phyloP scores from a whole-genome alignment of 37 sponge, comb jelly and placozoan genomes.

The Bolinopsis microptera region DNA sequence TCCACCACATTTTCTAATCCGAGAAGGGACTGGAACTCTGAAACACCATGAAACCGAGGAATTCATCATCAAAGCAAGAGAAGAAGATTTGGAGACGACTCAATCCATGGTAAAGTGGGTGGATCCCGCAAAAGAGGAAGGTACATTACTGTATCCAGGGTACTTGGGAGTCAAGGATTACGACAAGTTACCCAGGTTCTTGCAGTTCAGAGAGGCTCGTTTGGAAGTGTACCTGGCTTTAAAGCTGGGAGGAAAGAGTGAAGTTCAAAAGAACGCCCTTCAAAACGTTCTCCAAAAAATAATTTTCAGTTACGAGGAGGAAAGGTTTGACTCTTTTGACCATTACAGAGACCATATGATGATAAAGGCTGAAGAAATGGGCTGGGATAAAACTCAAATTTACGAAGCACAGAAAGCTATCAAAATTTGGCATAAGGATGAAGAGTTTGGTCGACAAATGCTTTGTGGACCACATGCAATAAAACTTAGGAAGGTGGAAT shows the following conservation, averaged over 20 bases:
- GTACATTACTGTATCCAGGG: not conserved
- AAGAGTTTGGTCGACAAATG: not conserved
- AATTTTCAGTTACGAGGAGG: not conserved
- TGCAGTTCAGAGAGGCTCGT: not conserved
- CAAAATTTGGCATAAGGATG: not conserved
- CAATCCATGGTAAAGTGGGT: not conserved
- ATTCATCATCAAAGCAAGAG: not conserved
- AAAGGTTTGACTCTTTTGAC: not conserved
- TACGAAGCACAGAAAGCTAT: not conserved
- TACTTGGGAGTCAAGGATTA: not conserved
- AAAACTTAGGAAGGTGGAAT: not conserved
- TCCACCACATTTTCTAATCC: not conserved
- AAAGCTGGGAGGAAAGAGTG: not conserved
- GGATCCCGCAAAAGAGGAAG: not conserved
- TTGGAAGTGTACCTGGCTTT: not conserved
- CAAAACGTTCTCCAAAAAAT: not conserved
- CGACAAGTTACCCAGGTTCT: not conserved
- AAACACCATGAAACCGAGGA: conserved; percentile 10
- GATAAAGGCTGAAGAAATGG: not conserved
- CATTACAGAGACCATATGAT: not conserved
- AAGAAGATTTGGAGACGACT: not conserved
- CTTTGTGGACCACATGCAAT: not conserved
- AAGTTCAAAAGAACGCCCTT: not conserved
- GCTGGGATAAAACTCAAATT: not conserved
- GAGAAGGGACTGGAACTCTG: not conserved